A percentile compares a stretch with the other conserved stretches of the same genome.
phyloP scores from a whole-genome alignment of 1,140 invertebrate species.

The Procambarus clarkii region DNA sequence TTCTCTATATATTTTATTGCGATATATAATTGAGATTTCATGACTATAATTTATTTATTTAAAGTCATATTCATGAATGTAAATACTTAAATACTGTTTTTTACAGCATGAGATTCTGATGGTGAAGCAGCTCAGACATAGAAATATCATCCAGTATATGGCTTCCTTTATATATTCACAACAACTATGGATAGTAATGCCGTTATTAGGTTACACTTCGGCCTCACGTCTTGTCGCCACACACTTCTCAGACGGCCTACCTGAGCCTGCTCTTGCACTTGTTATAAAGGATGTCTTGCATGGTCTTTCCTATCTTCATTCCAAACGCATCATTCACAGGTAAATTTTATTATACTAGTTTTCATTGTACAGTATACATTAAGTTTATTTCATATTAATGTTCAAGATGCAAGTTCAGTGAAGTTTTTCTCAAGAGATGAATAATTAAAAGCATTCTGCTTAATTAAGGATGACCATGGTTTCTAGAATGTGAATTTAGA shows the following conservation, averaged over 20 bases:
- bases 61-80: no score
- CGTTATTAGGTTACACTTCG: constrained; percentile 88
- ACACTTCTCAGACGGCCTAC: constrained; percentile 86
- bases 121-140: constrained; percentile 85
- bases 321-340: constrained; percentile 90
- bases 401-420: no score
- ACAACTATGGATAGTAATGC: constrained; percentile 87
- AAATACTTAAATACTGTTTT: neutral
- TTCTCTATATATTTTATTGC: no score
- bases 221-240: constrained; percentile 86
- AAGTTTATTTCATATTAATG: no score
- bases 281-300: constrained; percentile 87
- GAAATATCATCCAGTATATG: constrained; percentile 85
- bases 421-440: no score
- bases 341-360: constrained; percentile 73
- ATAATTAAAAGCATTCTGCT: no score
- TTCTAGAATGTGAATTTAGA: no score
- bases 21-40: no score
- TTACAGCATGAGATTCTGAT: constrained; percentile 84
- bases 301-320: constrained; percentile 90
- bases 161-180: constrained; percentile 84
- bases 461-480: no score
- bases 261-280: constrained; percentile 87
- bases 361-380: no score
- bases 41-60: no score